A percentile compares a stretch with the other conserved stretches of the same genome.
These are phyloP conservation scores for Balaeniceps rex DNA, from an alignment of 2,113 vertebrate species.

Conservation along the genomic window DNA sequence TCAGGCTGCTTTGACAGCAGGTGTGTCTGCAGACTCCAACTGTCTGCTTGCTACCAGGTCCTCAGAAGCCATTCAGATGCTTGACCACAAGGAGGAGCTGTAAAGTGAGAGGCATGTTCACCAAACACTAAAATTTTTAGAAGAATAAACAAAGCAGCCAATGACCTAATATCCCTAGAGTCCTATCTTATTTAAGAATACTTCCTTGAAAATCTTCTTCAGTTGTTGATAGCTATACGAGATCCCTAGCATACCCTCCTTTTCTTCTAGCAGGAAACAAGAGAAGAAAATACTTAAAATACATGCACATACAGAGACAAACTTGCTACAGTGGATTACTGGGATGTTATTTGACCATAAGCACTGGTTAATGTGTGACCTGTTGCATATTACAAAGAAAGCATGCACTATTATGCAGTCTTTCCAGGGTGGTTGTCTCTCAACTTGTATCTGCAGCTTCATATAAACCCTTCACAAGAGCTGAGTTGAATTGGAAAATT, in stretches of 20 bases:
- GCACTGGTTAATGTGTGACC: neutral
- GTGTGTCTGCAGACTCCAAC: neutral
- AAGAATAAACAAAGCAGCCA: neutral
- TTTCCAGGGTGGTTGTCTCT: neutral
- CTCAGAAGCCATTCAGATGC: neutral
- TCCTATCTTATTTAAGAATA: neutral
- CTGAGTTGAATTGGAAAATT: neutral
- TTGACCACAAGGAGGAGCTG: neutral
- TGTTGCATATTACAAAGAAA: neutral
- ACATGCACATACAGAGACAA: neutral
- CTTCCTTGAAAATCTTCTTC: neutral
- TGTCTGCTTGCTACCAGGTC: neutral
- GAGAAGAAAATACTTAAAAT: neutral
- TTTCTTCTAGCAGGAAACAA: neutral
- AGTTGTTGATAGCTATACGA: neutral
- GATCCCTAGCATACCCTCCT: neutral
- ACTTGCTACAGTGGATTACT: neutral
- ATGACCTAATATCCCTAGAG: neutral
- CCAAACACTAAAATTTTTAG: neutral
- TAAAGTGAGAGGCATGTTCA: neutral
- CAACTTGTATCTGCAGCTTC: neutral
- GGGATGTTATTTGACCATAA: neutral
- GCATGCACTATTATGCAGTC: neutral
- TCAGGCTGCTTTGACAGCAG: neutral
- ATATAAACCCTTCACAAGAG: neutral